Evolutionary conservation across 2,888 invertebrate genomes (phyloP).

Genomic region (Eupsilia transversa): DNA sequence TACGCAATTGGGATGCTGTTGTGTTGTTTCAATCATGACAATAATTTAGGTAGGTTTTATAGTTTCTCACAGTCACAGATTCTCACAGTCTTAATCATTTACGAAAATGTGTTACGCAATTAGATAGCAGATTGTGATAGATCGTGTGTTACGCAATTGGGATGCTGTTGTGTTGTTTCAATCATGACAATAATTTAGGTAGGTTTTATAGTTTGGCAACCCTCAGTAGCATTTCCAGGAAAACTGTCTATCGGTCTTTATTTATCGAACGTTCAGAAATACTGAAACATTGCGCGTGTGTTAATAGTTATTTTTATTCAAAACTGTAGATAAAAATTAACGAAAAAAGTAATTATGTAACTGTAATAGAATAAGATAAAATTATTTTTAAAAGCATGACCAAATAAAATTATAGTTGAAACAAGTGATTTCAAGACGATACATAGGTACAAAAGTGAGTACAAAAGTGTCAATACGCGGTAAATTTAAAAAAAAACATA

Average conservation of each 20-base stretch:
- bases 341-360: background rate
- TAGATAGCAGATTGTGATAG: too few species aligned
- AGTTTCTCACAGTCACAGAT: too few species aligned
- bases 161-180: too few species aligned
- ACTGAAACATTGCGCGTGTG: background rate
- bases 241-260: conserved; percentile 56
- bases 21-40: background rate
- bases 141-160: too few species aligned
- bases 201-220: conserved; percentile 25
- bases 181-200: background rate
- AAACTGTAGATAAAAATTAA: background rate
- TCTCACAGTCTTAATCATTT: too few species aligned
- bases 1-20: too few species aligned
- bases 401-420: background rate
- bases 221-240: conserved; percentile 59
- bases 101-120: too few species aligned
- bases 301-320: background rate
- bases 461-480: conserved; percentile 32
- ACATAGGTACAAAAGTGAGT: too few species aligned
- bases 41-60: conserved; percentile 13
- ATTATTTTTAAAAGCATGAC: too few species aligned
- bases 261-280: conserved; percentile 52
- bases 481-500: conserved; percentile 45
- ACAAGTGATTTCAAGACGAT: conserved; percentile 21
- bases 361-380: too few species aligned